phyloP scores from a whole-genome alignment of 2,888 invertebrate genomes.

The Chymomyza amoena region DNA sequence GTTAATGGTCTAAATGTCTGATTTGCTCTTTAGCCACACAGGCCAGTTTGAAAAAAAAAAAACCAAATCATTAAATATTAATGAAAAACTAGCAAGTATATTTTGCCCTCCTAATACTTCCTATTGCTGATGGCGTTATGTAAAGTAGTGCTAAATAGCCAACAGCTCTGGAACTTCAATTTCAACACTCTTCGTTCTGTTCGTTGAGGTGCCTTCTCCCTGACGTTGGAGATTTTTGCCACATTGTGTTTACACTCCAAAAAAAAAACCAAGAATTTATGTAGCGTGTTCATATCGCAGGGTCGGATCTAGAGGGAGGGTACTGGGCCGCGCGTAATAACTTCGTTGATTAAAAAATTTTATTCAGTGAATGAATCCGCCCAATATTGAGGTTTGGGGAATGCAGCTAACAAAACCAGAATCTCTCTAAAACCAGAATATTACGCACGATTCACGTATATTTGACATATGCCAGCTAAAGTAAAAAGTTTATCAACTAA shows the following conservation, averaged over 20 bases:
- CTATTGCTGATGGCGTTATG: conserved; percentile 38
- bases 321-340: too few species aligned
- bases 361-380: too few species aligned
- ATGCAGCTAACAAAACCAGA: too few species aligned
- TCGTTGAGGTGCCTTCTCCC: neutral
- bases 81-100: neutral
- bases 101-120: neutral
- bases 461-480: neutral
- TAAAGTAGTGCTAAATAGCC: conserved; percentile 18
- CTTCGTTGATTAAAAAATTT: too few species aligned
- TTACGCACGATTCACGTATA: too few species aligned
- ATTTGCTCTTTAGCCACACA: neutral
- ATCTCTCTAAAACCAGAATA: too few species aligned
- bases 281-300: neutral
- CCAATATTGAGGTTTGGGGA: too few species aligned
- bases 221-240: neutral
- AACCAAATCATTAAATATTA: conserved; percentile 13
- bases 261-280: neutral
- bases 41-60: too few species aligned
- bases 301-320: too few species aligned
- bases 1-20: conserved; percentile 8
- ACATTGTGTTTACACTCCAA: neutral
- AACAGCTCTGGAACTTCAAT: conserved; percentile 6
- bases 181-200: neutral
- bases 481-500: neutral